A percentile compares a stretch with the other conserved stretches of the same genome.
Conservation (phyloP, 2,797 vertebrate genomes). For the Chiloscyllium punctatum region DNA sequence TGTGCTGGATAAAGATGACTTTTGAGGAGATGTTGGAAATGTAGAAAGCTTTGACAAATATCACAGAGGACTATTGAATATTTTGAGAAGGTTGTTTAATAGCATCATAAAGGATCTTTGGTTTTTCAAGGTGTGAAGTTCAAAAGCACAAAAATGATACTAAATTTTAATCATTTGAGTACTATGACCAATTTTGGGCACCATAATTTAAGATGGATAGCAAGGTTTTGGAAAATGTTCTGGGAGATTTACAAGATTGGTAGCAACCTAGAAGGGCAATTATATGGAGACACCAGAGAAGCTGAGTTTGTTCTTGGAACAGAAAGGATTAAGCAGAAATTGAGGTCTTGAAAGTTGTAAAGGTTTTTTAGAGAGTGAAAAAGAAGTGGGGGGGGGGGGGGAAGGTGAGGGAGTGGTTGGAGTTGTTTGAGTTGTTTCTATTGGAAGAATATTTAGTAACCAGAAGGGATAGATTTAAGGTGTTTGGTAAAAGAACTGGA, state of each 20-base stretch:
- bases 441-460: no score
- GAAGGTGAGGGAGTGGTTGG: no score
- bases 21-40: no score
- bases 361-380: no score
- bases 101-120: not conserved
- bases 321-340: not conserved
- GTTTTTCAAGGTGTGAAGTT: not conserved
- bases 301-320: not conserved
- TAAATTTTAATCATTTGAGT: not conserved
- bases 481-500: not conserved
- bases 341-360: not conserved
- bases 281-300: not conserved
- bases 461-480: not conserved
- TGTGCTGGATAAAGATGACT: no score
- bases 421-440: no score
- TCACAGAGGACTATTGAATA: not conserved
- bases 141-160: not conserved
- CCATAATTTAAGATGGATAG: not conserved
- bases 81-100: not conserved
- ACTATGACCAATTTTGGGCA: not conserved
- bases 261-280: not conserved
- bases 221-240: not conserved
- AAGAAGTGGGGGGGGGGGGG: no score
- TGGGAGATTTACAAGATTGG: not conserved
- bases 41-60: no score